Conservation (phyloP, 23 tunicate genomes). For the Clavelina lepadiformis region DNA sequence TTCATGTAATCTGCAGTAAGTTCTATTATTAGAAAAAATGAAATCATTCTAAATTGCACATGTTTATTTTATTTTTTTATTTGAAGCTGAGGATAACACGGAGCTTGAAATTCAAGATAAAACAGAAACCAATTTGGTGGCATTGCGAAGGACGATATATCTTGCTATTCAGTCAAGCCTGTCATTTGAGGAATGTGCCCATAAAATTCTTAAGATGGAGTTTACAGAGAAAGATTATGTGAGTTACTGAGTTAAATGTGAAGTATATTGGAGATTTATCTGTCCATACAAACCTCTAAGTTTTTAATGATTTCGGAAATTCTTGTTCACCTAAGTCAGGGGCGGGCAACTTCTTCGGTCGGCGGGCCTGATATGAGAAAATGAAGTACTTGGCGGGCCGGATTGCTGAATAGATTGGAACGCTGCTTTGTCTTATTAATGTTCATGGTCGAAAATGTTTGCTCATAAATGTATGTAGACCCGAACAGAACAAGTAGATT, state of each 20-base stretch:
- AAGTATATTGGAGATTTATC: background rate
- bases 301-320: no score
- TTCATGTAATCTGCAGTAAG: background rate
- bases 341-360: no score
- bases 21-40: background rate
- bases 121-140: constrained; percentile 84
- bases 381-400: no score
- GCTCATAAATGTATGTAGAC: no score
- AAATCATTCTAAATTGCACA: background rate
- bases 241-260: background rate
- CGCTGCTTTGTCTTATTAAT: no score
- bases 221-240: constrained; percentile 94
- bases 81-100: constrained; percentile 18
- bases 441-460: no score
- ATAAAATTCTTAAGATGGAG: constrained; percentile 90
- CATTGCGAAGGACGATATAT: constrained; percentile 79
- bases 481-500: no score
- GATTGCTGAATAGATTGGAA: no score
- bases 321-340: no score
- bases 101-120: constrained; percentile 67
- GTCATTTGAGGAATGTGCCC: constrained; percentile 95
- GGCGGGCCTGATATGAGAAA: no score
- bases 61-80: background rate
- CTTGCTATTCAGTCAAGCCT: constrained; percentile 93
- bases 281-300: no score